Evolutionary conservation across 2,113 vertebrate genomes (phyloP).

Genomic region (Cacatua alba): DNA sequence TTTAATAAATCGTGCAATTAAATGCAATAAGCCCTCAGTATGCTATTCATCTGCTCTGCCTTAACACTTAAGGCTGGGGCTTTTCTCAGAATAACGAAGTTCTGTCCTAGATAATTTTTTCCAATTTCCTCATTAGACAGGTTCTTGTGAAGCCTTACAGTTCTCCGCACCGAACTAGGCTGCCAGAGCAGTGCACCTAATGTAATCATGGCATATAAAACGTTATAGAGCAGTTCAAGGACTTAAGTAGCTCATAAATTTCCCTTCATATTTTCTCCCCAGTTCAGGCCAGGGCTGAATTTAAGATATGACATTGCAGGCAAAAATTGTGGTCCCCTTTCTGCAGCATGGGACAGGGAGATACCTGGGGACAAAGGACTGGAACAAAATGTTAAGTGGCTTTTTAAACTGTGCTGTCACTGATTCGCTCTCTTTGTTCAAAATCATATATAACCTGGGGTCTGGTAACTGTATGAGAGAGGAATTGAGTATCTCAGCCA

Average conservation of each 20-base stretch:
- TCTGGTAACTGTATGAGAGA: background rate
- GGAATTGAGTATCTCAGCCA: background rate
- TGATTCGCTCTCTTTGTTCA: background rate
- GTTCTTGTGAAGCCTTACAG: conserved; percentile 5
- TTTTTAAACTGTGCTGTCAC: background rate
- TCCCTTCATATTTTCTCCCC: conserved; percentile 30
- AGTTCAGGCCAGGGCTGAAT: background rate
- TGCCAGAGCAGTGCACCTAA: background rate
- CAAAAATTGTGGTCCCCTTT: background rate
- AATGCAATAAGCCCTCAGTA: conserved; percentile 60
- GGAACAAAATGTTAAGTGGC: background rate
- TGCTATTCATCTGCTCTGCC: conserved; percentile 54
- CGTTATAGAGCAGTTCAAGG: conserved; percentile 34
- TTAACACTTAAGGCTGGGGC: conserved; percentile 54
- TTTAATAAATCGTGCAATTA: conserved; percentile 70
- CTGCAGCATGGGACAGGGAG: background rate
- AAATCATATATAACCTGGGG: background rate
- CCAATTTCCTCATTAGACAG: conserved; percentile 53
- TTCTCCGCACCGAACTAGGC: background rate
- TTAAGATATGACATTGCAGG: background rate
- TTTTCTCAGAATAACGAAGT: conserved; percentile 51
- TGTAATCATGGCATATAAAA: conserved; percentile 35
- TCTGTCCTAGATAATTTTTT: conserved; percentile 65
- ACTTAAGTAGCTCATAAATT: conserved; percentile 44
- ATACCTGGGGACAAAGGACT: background rate